A percentile compares a stretch with the other conserved stretches of the same genome.
phyloP scores from a whole-genome alignment of 2,888 invertebrate genomes.

The Cheilosia soror region DNA sequence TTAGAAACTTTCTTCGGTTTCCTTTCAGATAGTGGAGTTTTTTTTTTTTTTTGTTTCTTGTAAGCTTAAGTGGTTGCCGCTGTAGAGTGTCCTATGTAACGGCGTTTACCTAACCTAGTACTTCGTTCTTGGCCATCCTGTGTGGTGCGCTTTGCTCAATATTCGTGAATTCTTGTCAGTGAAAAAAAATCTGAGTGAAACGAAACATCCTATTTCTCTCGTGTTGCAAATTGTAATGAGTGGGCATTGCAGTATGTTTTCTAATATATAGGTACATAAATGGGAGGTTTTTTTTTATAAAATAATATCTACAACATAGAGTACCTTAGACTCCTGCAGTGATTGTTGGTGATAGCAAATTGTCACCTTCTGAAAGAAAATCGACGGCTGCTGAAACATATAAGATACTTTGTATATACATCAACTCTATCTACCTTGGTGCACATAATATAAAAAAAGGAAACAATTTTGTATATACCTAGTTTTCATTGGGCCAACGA shows the following conservation, averaged over 20 bases:
- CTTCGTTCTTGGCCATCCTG: constrained; percentile 83
- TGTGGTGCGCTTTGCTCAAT: constrained; percentile 79
- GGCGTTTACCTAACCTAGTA: constrained; percentile 80
- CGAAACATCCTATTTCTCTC: constrained; percentile 54
- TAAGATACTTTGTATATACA: not conserved
- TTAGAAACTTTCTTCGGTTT: constrained; percentile 27
- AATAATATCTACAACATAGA: not conserved
- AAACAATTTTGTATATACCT: constrained; percentile 19
- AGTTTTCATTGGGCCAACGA: constrained; percentile 20
- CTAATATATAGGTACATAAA: constrained; percentile 23
- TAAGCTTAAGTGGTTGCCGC: constrained; percentile 46
- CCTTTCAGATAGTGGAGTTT: constrained; percentile 29
- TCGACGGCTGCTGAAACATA: constrained; percentile 3
- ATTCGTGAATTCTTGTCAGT: constrained; percentile 34
- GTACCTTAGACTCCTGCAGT: constrained; percentile 32
- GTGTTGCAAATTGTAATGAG: constrained; percentile 22
- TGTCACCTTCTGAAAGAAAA: constrained; percentile 1
- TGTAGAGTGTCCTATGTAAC: constrained; percentile 56
- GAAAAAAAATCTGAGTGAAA: constrained; percentile 62
- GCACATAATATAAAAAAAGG: not conserved
- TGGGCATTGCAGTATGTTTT: constrained; percentile 23
- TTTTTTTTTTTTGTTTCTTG: constrained; percentile 44
- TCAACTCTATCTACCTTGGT: not conserved
- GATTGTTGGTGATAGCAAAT: constrained; percentile 45
- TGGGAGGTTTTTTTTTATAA: constrained; percentile 7